Evolutionary conservation across 1,140 invertebrate genomes (phyloP), one percentile per base, ranked within the genome.

Genomic region (Sminthurinus signatus): DNA sequence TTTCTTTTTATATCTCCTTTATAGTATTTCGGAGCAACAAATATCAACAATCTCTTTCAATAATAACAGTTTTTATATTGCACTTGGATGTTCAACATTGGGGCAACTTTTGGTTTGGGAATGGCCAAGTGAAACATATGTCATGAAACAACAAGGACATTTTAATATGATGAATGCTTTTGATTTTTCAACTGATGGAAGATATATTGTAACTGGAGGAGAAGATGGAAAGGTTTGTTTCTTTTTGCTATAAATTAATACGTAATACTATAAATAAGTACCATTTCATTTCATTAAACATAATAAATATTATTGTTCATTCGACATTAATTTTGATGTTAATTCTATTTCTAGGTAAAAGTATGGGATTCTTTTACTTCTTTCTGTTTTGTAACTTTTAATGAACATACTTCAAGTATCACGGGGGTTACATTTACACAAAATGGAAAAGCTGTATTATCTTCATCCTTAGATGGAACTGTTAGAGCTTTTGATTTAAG

Each of bases 81-180:
- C 91, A 0, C 74, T 96, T 27, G 93, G 88, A 0, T 93, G 90
- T 74, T 80, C 84, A 0, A 84, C 85, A 42, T 79, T 89, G 1
- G 94, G 93, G 0, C 93, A 98, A 75, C 76, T 99, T 21, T 76
- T 98, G 15, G 94, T 98, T 8, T 98, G 95, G 94, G 96, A 98
- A 79, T 98, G 95, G 95, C 93, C 96, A 78, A 96, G 93, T 83
- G 93, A 98, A 80, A 92, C 91, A n/a, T 97, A 96, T 73, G 86
- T 96, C 0, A 85, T 99, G 82, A 98, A 98, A 75, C 94, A 98
- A 73, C 94, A 98, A 78, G 92, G 92, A 0, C 96, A 98, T 73
- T 86, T 86, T 51, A 87, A 88, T 73, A 88, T 88, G 73, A 94
- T 96, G 85, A 86, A 84, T 14, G 89, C 87, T 74, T 78, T 97